These are phyloP conservation scores for Lepeophtheirus salmonis DNA, from an alignment of 1,140 invertebrate species.

Conservation along the genomic window DNA sequence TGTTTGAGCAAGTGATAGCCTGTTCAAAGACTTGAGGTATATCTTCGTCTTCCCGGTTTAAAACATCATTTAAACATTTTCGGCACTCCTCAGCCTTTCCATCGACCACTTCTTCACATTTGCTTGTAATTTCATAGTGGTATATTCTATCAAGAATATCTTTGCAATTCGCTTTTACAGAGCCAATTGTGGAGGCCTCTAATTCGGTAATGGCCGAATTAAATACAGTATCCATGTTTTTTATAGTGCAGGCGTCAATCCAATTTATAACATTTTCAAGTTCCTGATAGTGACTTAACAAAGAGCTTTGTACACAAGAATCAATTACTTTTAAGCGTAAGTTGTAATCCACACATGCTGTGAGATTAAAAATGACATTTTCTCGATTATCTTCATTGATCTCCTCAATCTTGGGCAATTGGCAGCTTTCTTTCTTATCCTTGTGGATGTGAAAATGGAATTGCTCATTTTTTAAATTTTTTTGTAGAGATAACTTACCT, in stretches of 20 bases:
- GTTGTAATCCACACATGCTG: background rate
- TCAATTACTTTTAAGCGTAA: background rate
- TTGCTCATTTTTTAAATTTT: too few relatives aligned
- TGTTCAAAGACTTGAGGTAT: background rate
- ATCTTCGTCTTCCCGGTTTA: background rate
- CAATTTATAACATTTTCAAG: background rate
- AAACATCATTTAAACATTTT: background rate
- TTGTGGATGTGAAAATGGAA: too few relatives aligned
- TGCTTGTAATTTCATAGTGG: background rate
- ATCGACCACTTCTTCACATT: background rate
- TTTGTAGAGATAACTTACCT: background rate
- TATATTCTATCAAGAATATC: background rate
- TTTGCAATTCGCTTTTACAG: background rate
- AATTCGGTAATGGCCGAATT: background rate
- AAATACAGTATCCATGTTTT: background rate
- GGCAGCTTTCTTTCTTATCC: too few relatives aligned
- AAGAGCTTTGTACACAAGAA: background rate
- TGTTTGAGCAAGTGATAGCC: background rate
- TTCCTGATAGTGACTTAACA: background rate
- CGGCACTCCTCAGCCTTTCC: background rate
- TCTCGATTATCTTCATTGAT: background rate
- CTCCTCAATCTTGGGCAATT: background rate
- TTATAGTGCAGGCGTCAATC: background rate
- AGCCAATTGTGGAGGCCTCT: background rate
- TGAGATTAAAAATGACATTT: background rate